phyloP scores from a whole-genome alignment of 2,888 invertebrate genomes.

The Athripsodes cinereus region DNA sequence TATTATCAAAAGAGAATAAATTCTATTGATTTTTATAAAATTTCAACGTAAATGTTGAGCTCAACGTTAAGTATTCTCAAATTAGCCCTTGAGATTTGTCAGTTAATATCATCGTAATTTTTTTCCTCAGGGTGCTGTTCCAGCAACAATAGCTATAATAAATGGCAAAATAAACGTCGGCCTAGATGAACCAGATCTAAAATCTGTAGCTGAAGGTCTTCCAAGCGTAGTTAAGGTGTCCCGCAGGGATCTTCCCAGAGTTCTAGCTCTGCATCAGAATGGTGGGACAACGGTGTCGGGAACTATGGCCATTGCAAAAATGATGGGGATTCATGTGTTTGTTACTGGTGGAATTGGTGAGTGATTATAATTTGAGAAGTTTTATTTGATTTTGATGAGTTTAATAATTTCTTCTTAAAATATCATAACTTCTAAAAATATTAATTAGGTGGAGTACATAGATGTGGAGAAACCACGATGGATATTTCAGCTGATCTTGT shows the following conservation, averaged over 20 bases:
- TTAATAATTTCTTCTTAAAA: too few relatives aligned
- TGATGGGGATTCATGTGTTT: conserved; percentile 81
- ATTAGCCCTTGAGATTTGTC: too few relatives aligned
- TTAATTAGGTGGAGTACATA: conserved; percentile 85
- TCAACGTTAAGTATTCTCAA: too few relatives aligned
- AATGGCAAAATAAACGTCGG: conserved; percentile 81
- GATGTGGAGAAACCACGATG: conserved; percentile 76
- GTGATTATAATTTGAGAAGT: too few relatives aligned
- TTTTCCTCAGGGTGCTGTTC: conserved; percentile 63
- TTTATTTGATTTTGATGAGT: too few relatives aligned
- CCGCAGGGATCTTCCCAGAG: conserved; percentile 75
- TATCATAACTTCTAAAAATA: not conserved
- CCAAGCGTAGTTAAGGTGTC: conserved; percentile 73
- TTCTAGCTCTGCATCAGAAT: conserved; percentile 59
- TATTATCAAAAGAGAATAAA: too few relatives aligned
- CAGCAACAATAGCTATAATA: conserved; percentile 89
- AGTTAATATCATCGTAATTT: too few relatives aligned
- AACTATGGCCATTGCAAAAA: conserved; percentile 79
- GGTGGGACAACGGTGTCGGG: conserved; percentile 97
- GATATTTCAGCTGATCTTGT: conserved; percentile 94
- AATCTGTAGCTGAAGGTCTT: conserved; percentile 51
- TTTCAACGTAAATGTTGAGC: too few relatives aligned
- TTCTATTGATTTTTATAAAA: too few relatives aligned
- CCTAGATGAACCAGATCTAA: conserved; percentile 57
- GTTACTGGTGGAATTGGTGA: conserved; percentile 81